These are phyloP conservation scores for Zenarchopterus dispar DNA, from an alignment of 2,797 vertebrate genomes.

Conservation along the genomic window DNA sequence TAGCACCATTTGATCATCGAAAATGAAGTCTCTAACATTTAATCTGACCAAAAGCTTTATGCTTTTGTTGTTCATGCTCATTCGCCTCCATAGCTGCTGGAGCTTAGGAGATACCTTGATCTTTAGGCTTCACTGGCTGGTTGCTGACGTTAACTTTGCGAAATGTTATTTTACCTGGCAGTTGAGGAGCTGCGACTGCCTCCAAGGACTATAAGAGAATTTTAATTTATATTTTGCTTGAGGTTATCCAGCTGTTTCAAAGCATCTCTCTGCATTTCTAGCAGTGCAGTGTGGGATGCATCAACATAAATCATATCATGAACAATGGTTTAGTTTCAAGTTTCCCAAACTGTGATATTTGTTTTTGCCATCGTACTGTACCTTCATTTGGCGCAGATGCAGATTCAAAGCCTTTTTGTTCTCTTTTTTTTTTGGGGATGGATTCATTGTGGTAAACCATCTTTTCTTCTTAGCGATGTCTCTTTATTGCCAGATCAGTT, in stretches of 20 bases:
- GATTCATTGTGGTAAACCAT: neutral
- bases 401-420: neutral
- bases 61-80: conserved; percentile 13
- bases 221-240: neutral
- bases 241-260: neutral
- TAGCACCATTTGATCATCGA: conserved; percentile 18
- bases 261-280: neutral
- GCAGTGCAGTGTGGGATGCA: neutral
- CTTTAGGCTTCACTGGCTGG: conserved; percentile 24
- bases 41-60: conserved; percentile 18
- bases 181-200: neutral
- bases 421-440: neutral
- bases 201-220: neutral
- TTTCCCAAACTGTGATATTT: conserved; percentile 4
- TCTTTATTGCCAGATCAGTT: too few species aligned
- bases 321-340: neutral
- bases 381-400: conserved; percentile 1
- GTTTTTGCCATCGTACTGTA: neutral
- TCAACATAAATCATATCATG: neutral
- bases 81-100: neutral
- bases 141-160: conserved; percentile 17
- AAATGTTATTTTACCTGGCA: conserved; percentile 15
- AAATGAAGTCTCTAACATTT: conserved; percentile 27
- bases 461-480: neutral
- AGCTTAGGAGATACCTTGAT: conserved; percentile 10